Evolutionary conservation across 2,888 invertebrate species (phyloP), one percentile per base, ranked within the genome.

Genomic region (Limnephilus marmoratus): DNA sequence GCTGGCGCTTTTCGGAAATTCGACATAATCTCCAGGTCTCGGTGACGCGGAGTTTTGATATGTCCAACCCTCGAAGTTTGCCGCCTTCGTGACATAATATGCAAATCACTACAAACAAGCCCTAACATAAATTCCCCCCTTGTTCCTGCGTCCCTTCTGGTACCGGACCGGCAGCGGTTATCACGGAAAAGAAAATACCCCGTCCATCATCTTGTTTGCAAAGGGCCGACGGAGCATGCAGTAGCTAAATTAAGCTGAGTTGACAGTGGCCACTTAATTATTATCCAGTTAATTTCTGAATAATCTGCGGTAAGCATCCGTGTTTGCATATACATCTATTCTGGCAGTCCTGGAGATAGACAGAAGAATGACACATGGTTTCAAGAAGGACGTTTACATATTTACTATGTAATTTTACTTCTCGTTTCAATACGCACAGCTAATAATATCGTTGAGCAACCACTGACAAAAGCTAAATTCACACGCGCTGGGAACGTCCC

Each of bases 31-130:
- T 87, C 11, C 53, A 53, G 87, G 31, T 45, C 87, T 68, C 87
- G 29, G 68, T 87, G 87, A 68, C 68, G 68, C 53, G 68, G 68
- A 87, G 37, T 31, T 87, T 37, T 68, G 87, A 87, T 87, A 87
- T 68, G 53, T 18, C 68, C 87, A 87, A 34, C 87, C 87, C 87
- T 68, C 31, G 41, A 68, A 31, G 87, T 49, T 87, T 15, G 68
- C 53, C 87, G 53, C 87, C 53, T 53, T 87, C 87, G 87, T 87
- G 87, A 87, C 87, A 68, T 34, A 87, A 87, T 87, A 87, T 87
- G 87, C 87, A 87, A 87, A 87, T 87, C 53, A 68, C 29, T 53
- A 87, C 49, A 53, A 87, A 87, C 29, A 53, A 87, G 49, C 41
- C 29, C 85, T 29, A 86, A 86, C 85, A n/a, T 49, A 86, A 86